These are phyloP conservation scores for Spea multiplicata DNA, from an alignment of 2,113 vertebrate species.

Conservation along the genomic window DNA sequence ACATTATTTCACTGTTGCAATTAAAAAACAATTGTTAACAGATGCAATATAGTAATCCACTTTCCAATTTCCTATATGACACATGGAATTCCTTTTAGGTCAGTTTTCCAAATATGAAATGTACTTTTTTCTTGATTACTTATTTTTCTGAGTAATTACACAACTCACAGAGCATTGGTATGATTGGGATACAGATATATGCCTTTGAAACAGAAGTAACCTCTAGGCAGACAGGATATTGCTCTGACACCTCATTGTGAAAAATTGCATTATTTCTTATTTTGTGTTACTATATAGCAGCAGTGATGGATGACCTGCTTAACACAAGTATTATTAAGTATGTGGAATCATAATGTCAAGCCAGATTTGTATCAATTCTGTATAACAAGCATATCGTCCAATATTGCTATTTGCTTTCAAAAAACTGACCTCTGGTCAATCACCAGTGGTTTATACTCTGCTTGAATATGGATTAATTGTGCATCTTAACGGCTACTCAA, in stretches of 20 bases:
- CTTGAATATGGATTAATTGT: slow-evolving; percentile 13
- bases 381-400: background rate
- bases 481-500: background rate
- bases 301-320: slow-evolving; percentile 17
- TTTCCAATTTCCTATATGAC: too few species aligned
- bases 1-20: too few species aligned
- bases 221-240: background rate
- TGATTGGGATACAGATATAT: too few species aligned
- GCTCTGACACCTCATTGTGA: background rate
- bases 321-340: slow-evolving; percentile 1
- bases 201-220: too few species aligned
- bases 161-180: too few species aligned
- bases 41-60: too few species aligned
- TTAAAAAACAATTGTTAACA: too few species aligned
- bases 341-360: slow-evolving; percentile 16
- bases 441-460: background rate
- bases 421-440: slow-evolving; percentile 1
- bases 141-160: too few species aligned
- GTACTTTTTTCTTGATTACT: too few species aligned
- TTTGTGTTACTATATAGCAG: background rate
- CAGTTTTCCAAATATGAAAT: too few species aligned
- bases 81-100: too few species aligned
- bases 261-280: background rate
- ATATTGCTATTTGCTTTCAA: slow-evolving; percentile 14
- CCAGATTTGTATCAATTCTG: background rate